Conservation (phyloP, 2,888 invertebrate species). For the Drosophila meridiana region DNA sequence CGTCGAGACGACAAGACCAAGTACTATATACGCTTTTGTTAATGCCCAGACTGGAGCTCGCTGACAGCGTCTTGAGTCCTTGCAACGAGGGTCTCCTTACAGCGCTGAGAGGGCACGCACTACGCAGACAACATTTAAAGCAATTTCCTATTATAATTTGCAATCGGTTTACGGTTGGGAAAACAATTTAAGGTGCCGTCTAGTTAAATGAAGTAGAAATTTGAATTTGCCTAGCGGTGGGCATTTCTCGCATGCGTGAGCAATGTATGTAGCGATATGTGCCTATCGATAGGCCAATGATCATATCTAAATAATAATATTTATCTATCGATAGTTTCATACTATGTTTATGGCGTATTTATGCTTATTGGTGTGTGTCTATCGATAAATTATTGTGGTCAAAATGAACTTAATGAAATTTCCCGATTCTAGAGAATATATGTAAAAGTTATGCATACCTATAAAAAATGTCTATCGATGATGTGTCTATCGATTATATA, state of each 20-base stretch:
- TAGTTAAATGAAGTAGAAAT: neutral
- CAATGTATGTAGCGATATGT: too few species aligned
- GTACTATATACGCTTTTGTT: constrained; percentile 26
- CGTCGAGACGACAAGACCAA: constrained; percentile 24
- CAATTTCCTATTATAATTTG: constrained; percentile 4
- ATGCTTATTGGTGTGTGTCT: neutral
- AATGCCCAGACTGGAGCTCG: constrained; percentile 27
- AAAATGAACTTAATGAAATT: too few species aligned
- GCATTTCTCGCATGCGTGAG: too few species aligned
- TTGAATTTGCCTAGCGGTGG: too few species aligned
- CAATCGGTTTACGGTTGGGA: neutral
- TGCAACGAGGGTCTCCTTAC: constrained; percentile 12
- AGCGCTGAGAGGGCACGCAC: constrained; percentile 2
- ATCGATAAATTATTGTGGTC: too few species aligned
- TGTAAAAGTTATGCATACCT: neutral
- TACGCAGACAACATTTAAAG: constrained; percentile 7
- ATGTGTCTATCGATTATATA: neutral
- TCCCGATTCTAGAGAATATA: too few species aligned
- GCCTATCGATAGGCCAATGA: neutral
- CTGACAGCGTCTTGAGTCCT: constrained; percentile 26
- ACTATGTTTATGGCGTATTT: neutral
- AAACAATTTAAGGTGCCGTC: constrained; percentile 1
- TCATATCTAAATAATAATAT: too few species aligned
- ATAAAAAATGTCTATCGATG: neutral
- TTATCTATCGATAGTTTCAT: neutral